Evolutionary conservation across 2,888 invertebrate genomes (phyloP).

Genomic region (Meta bourneti): DNA sequence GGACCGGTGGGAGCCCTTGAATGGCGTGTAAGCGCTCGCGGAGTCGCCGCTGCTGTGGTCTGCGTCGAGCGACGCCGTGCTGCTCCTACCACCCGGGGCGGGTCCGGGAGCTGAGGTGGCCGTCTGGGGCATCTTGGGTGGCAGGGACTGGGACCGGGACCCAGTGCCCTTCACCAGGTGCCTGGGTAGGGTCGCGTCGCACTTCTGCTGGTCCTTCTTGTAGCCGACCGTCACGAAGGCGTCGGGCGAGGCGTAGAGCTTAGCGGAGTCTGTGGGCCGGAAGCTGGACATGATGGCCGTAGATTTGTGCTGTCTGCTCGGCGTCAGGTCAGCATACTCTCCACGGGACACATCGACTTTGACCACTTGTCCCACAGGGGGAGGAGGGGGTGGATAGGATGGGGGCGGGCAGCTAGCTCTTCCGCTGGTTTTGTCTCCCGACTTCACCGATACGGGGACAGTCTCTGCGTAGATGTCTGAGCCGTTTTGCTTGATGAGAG

Average conservation of each 20-base stretch:
- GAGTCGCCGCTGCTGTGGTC: slow-evolving; percentile 70
- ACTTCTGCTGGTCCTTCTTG: slow-evolving; percentile 83
- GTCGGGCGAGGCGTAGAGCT: slow-evolving; percentile 88
- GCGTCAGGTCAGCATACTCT: slow-evolving; percentile 76
- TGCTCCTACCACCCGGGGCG: slow-evolving; percentile 28
- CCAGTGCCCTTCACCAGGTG: slow-evolving; percentile 48
- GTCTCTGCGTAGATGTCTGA: slow-evolving; percentile 77
- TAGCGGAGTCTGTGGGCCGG: slow-evolving; percentile 90
- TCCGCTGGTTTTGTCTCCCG: slow-evolving; percentile 55
- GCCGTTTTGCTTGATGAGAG: slow-evolving; percentile 73
- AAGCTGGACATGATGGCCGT: slow-evolving; percentile 89
- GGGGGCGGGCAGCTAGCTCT: slow-evolving; percentile 85
- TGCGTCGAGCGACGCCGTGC: slow-evolving; percentile 60
- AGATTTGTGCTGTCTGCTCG: slow-evolving; percentile 61
- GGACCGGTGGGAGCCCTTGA: slow-evolving; percentile 66
- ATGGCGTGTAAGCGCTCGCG: slow-evolving; percentile 56
- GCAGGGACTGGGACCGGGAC: slow-evolving; percentile 62
- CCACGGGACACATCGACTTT: slow-evolving; percentile 74
- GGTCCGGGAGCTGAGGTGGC: slow-evolving; percentile 41
- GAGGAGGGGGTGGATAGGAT: slow-evolving; percentile 90
- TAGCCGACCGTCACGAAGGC: slow-evolving; percentile 69
- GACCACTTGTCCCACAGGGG: slow-evolving; percentile 81
- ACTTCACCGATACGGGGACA: slow-evolving; percentile 77
- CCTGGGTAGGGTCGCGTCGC: slow-evolving; percentile 41
- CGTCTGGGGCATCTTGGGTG: slow-evolving; percentile 63